Percentiles rank a stretch among this genome's conserved stretches.
Conservation (phyloP, 2,113 vertebrate genomes). For the Vanacampus margaritifer region DNA sequence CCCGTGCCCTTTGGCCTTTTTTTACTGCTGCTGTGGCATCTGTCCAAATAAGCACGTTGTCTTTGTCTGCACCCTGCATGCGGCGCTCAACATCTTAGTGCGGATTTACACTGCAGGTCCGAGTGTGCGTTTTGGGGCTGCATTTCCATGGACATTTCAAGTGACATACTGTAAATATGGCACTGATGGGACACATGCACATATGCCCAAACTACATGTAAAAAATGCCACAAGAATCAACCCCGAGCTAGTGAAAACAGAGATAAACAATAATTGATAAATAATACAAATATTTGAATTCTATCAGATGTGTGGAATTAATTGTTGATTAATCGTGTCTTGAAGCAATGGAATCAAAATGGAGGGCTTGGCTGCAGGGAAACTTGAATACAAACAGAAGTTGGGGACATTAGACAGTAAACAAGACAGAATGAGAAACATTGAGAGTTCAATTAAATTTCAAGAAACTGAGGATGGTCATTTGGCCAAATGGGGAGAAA, state of each 20-base stretch:
- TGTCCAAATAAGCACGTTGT: conserved; percentile 70
- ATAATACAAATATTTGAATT: not conserved
- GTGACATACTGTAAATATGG: not conserved
- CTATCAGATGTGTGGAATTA: not conserved
- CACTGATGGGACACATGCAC: not conserved
- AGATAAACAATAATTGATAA: not conserved
- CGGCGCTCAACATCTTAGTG: conserved; percentile 30
- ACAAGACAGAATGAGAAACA: conserved; percentile 26
- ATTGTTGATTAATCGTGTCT: not conserved
- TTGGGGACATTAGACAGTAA: conserved; percentile 27
- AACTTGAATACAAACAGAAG: not conserved
- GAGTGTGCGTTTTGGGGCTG: not conserved
- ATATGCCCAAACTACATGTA: no score
- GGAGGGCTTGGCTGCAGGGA: not conserved
- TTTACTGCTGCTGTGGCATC: conserved; percentile 69
- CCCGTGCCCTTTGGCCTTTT: conserved; percentile 61
- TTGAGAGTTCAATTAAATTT: not conserved
- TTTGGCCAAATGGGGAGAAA: not conserved
- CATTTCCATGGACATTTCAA: not conserved
- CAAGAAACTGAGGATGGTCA: not conserved
- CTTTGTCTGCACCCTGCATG: conserved; percentile 62
- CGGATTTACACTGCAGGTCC: not conserved
- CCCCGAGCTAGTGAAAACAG: not conserved
- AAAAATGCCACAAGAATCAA: not conserved
- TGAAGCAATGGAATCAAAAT: not conserved